Conservation (phyloP, 2,888 invertebrate species). For the Petrolisthes manimaculis region DNA sequence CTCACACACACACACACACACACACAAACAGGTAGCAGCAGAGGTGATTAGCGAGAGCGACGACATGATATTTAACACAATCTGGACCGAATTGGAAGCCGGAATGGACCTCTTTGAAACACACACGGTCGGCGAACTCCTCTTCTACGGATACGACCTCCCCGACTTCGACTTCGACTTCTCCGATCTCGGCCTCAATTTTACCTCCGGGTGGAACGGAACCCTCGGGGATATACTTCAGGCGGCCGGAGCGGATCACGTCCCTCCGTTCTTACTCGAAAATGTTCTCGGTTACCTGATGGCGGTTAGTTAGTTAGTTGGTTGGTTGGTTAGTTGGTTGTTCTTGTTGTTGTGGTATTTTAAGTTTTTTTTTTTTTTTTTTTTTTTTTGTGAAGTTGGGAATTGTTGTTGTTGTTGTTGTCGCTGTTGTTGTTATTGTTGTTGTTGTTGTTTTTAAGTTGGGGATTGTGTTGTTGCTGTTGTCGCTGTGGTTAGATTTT, state of each 20-base stretch:
- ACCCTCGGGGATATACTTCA: constrained; percentile 40
- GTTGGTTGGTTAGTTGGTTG: constrained; percentile 27
- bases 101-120: constrained; percentile 53
- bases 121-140: constrained; percentile 31
- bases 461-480: no score
- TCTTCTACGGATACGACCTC: constrained; percentile 57
- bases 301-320: constrained; percentile 36
- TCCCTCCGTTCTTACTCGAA: background rate
- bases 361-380: no score
- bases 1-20: no score
- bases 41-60: background rate
- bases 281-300: constrained; percentile 35
- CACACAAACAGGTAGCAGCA: constrained; percentile 10
- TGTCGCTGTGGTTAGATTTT: no score
- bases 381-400: no score
- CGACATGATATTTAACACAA: background rate
- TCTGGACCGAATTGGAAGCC: constrained; percentile 58
- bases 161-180: constrained; percentile 59
- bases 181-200: background rate
- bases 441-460: no score
- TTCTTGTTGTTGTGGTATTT: no score
- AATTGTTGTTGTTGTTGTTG: no score
- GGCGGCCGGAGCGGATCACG: background rate
- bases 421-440: no score
- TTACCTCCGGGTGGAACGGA: constrained; percentile 31